Base-by-base conservation (phyloP, 2,113 vertebrate species). In the Anser cygnoides region DNA sequence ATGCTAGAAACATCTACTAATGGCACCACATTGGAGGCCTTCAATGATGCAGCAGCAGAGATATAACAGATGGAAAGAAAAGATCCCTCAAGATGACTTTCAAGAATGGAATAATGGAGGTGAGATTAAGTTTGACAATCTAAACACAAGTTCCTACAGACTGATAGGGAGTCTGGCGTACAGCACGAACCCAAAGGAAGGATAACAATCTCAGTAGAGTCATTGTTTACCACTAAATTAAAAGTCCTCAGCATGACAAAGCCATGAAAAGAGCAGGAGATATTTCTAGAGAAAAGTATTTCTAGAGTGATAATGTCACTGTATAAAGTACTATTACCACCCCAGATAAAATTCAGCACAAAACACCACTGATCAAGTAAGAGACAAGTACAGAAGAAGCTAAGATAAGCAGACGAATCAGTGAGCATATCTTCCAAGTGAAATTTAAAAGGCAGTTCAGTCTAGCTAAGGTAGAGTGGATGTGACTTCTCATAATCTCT, bases 201-300 rank as follows among this genome's bases (percentile, higher is more conserved):
- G 84, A 77, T 54, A 91, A 86, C 43, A 72, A 37, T 68, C 71
- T 85, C 66, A 85, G 62, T 44, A 87, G 62, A 89, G 59, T 57
- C 58, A 73, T 43, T 68, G 78, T 80, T 85, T 94, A 73, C 62
- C 73, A 84, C 31, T 92, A 55, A 96, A 87, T 87, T 91, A 96
- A 66, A 82, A 95, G 78, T 59, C 62, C 58, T 65, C 89, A 89
- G 54, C 54, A 91, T 26, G 67, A 87, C 71, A 95, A 87, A 91
- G 63, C 67, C 87, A 74, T 13, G n/a, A 91, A 92, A 63, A 78
- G 39, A 1, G 1, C 22, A 63, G 68, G n/a, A 67, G 81, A 82
- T 89, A 92, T 79, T 92, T 89, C 87, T 68, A 75, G 61, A 92
- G 76, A 78, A 93, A 92, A 68, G 44, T 87, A 92, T 57, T 95